Conservation (phyloP, 2,113 vertebrate genomes). For the Mungos mungo region DNA sequence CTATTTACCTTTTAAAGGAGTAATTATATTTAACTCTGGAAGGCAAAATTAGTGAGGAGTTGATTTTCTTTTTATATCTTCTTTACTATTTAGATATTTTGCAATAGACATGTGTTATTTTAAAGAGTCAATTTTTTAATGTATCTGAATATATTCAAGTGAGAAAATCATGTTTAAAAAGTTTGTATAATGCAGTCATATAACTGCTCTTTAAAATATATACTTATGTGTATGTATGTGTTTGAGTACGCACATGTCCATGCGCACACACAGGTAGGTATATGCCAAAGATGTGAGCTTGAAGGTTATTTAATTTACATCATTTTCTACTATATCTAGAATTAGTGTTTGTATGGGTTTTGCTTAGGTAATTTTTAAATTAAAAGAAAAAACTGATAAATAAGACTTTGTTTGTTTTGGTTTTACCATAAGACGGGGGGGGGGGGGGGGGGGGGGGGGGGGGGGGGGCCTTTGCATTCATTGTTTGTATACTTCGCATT, state of each 20-base stretch:
- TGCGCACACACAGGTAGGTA: background rate
- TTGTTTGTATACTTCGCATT: conserved; percentile 1
- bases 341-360: background rate
- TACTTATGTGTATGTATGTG: background rate
- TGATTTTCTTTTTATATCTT: conserved; percentile 24
- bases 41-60: background rate
- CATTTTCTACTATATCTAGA: background rate
- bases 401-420: background rate
- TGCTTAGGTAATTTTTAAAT: background rate
- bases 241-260: background rate
- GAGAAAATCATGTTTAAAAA: conserved; percentile 26
- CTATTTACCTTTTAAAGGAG: background rate
- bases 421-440: background rate
- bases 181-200: background rate
- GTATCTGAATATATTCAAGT: background rate
- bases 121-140: conserved; percentile 3
- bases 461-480: background rate
- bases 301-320: background rate
- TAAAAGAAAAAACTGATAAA: background rate
- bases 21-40: background rate
- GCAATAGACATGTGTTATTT: background rate
- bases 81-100: conserved; percentile 20
- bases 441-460: too few species aligned
- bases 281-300: background rate
- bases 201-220: conserved; percentile 15